phyloP scores from a whole-genome alignment of 2,888 invertebrate genomes.

The Microdon myrmicae region DNA sequence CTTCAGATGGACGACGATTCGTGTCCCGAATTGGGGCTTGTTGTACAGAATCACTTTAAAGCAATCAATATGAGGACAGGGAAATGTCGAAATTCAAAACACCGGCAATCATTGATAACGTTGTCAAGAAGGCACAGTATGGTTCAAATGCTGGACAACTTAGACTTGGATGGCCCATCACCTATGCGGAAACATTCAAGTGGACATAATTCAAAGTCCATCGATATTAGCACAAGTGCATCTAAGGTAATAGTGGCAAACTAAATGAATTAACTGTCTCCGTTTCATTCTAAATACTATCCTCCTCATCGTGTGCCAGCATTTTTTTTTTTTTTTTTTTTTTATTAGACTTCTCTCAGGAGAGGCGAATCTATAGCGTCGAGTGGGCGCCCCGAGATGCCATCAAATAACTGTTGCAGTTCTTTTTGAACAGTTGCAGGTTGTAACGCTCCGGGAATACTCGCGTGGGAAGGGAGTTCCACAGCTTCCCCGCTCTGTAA shows the following conservation, averaged over 20 bases:
- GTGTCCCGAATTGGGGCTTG: conserved; percentile 84
- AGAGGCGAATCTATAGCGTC: too few species aligned
- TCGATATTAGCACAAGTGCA: conserved; percentile 62
- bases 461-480: too few species aligned
- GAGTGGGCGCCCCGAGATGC: too few species aligned
- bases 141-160: conserved; percentile 79
- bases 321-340: too few species aligned
- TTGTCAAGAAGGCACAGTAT: conserved; percentile 82
- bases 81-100: conserved; percentile 77
- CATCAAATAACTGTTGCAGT: too few species aligned
- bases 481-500: too few species aligned
- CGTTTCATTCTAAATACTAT: too few species aligned
- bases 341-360: too few species aligned
- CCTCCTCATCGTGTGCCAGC: too few species aligned
- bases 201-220: conserved; percentile 62
- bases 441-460: too few species aligned
- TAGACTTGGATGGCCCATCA: conserved; percentile 78
- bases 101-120: conserved; percentile 86
- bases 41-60: conserved; percentile 89
- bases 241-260: conserved; percentile 60
- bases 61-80: conserved; percentile 84
- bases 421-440: too few species aligned
- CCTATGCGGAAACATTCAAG: conserved; percentile 70
- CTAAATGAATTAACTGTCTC: too few species aligned
- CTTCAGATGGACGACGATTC: conserved; percentile 83